Evolutionary conservation across 1,140 invertebrate species (phyloP).

Genomic region (Drosophila subpulchrella): DNA sequence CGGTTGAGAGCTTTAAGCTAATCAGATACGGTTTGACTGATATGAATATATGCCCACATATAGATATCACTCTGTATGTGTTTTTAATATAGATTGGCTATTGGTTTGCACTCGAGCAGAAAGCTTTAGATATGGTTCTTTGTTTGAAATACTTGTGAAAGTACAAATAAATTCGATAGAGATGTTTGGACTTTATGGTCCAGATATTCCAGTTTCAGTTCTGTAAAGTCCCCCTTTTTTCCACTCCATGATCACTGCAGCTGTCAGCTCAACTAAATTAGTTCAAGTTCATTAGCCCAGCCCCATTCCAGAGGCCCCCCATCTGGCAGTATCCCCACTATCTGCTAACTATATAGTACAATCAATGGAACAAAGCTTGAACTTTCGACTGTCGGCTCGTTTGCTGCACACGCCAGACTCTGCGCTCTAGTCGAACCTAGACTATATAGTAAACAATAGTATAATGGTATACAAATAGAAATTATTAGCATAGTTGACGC

Average conservation of each 20-base stretch:
- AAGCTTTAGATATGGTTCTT: conserved; percentile 43
- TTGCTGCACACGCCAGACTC: conserved; percentile 47
- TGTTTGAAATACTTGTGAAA: conserved; percentile 27
- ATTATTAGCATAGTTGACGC: conserved; percentile 36
- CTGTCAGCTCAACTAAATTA: conserved; percentile 49
- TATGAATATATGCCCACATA: conserved; percentile 27
- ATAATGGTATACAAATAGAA: conserved; percentile 34
- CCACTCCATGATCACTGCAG: conserved; percentile 17
- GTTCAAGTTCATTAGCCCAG: conserved; percentile 68
- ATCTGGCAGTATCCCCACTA: not conserved
- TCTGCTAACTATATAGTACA: conserved; percentile 20
- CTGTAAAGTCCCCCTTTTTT: not conserved
- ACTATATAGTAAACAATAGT: conserved; percentile 44
- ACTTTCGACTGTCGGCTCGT: conserved; percentile 58
- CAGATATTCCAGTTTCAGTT: not conserved
- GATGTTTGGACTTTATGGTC: conserved; percentile 1
- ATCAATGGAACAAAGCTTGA: conserved; percentile 54
- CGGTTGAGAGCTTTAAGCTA: conserved; percentile 62
- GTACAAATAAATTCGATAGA: conserved; percentile 3
- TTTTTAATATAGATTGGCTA: conserved; percentile 42
- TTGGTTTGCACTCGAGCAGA: conserved; percentile 38
- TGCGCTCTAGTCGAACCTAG: conserved; percentile 19
- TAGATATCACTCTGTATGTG: conserved; percentile 14
- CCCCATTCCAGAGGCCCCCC: not conserved
- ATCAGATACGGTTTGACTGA: conserved; percentile 57